Evolutionary conservation across 2,888 invertebrate species (phyloP), one percentile per base, ranked within the genome.

Genomic region (Campoplex capitator): DNA sequence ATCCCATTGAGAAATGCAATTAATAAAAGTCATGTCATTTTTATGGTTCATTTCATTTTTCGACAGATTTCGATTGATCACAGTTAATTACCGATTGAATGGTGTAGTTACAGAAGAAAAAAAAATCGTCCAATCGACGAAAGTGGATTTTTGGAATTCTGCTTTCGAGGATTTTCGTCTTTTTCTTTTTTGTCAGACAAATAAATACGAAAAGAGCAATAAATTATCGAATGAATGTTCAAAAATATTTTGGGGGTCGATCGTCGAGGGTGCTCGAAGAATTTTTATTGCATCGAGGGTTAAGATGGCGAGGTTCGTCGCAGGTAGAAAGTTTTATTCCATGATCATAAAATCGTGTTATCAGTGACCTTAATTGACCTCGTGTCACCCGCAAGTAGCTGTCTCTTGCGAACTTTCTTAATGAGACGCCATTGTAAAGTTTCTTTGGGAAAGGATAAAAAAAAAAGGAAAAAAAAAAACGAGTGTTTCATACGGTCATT

Each of bases 311-410:
- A 28, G 45, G 45, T 68, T 23, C 56, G 51, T 62, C 48, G 38
- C 23, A 54, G 45, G 23, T 7, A 45, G 9, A 7, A 75, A n/a
- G 35, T 9, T 23, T 23, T 56, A 75, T 56, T 42, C 32, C 73
- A 67, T 65, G 65, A 67, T 73, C 54, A n/a, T 65, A 83, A 73
- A 70, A 51, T 77, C 51, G 45, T 54, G 45, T n/a, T 62, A 70
- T 71, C 76, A 51, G 23, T 83, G 77, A 71, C 56, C 71, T 67
- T 78, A 78, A 73, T 77, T 42, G 73, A 78, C 65, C n/a, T 16
- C 42, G 54, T 67, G 38, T 65, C 81, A 42, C 4, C 67, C 67
- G 7, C 68, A 56, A 68, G 79, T 45, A 35, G 65, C 35, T 35
- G 62, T 32, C 67, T 68, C 51, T 18, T 38, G 8, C 68, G 45